Base-by-base conservation (phyloP, 2,797 vertebrate species). In the Sphenodon punctatus region DNA sequence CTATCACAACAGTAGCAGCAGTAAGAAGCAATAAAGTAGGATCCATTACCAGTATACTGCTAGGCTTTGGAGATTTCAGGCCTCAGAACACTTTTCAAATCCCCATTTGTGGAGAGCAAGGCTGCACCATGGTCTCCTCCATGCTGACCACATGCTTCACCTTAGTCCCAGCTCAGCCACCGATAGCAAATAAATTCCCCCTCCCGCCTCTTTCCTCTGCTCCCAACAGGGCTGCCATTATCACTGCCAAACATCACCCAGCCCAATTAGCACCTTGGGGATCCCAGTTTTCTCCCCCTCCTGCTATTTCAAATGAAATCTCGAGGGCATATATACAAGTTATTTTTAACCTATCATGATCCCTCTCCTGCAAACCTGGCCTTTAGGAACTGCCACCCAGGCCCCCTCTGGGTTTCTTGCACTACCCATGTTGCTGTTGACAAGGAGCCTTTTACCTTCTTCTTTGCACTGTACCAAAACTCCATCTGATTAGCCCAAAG, bases 311-410 rank as follows among this genome's bases (percentile, higher is more conserved):
- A 53, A 53, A 48, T 53, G 66, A n/a, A 48, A 53, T 68, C 25
- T 51, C 27, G n/a, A 64, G 51, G 64, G 30, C 25, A 25, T 10
- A 45, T 59, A 67, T 30, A 53, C 36, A 34, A 20, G 67, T 70
- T 49, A 45, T 73, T 81, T 77, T 48, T 22, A 49, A 42, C n/a
- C 41, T 34, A 61, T 69, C 25, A 11, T 32, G 42, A 72, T 70
- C n/a, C 65, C 71, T 55, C 61, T 78, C 64, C 69, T 73, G 82
- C 75, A 85, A 68, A 75, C n/a, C 49, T 1, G 58, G 75, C 51
- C 76, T 78, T 64, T 3, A 9, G 30, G 45, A 72, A 59, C 6
- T 25, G 39, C 51, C 41, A 38, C 30, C 27, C 39, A n/a, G 39
- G 49, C 39, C 39, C 6, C 41, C 49, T 36, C 51, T 58, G 27